Conservation (phyloP, 2,888 invertebrate species). For the Sinodicranocentrus sp. region DNA sequence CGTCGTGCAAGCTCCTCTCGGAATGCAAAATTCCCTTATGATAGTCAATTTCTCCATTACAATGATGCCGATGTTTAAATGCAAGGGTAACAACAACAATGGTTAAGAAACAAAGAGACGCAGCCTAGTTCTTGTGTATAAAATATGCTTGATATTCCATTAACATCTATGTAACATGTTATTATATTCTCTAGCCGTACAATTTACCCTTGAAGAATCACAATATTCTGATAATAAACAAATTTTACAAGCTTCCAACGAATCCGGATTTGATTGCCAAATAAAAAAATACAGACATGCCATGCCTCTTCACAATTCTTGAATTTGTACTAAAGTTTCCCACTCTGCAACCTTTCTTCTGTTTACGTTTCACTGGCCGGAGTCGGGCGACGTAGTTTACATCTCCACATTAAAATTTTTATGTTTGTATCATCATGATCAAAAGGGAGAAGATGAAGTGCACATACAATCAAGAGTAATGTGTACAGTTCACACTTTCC, state of each 20-base stretch:
- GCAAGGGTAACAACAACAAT: not conserved
- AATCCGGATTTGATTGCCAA: constrained; percentile 17
- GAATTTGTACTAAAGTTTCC: too few relatives aligned
- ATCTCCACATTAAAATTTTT: too few relatives aligned
- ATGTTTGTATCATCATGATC: too few relatives aligned
- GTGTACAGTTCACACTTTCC: constrained; percentile 27
- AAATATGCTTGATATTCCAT: not conserved
- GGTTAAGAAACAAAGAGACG: too few relatives aligned
- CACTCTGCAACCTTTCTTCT: too few relatives aligned
- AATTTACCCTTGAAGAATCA: not conserved
- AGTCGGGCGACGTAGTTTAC: too few relatives aligned
- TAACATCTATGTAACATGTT: not conserved
- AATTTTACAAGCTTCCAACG: not conserved
- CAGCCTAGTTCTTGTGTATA: too few relatives aligned
- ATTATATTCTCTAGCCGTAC: not conserved
- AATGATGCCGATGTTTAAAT: constrained; percentile 1
- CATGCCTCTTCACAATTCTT: constrained; percentile 9
- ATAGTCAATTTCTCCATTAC: constrained; percentile 8
- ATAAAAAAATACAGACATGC: not conserved
- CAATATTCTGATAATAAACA: constrained; percentile 9
- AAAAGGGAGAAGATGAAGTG: too few relatives aligned
- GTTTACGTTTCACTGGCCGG: too few relatives aligned
- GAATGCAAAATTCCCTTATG: not conserved
- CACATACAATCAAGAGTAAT: too few relatives aligned
- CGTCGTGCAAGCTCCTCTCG: not conserved